phyloP scores from a whole-genome alignment of 2,797 vertebrate genomes.

The Gephyroberyx darwinii region DNA sequence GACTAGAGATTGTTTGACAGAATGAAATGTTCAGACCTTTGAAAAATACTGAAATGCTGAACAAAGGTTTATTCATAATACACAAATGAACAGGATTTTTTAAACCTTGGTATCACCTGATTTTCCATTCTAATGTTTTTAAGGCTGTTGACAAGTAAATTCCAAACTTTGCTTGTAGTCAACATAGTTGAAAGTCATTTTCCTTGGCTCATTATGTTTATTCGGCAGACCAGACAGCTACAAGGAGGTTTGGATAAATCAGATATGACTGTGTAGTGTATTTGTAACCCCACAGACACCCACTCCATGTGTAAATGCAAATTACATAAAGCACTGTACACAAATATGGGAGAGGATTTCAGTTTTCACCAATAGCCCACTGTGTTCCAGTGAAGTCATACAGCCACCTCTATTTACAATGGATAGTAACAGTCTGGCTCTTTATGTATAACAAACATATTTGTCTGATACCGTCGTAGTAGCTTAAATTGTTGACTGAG shows the following conservation, averaged over 20 bases:
- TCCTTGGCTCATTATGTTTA: conserved; percentile 42
- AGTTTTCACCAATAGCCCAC: conserved; percentile 35
- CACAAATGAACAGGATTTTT: not conserved
- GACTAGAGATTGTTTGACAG: not conserved
- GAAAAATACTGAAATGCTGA: not conserved
- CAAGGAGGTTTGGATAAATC: too few relatives aligned
- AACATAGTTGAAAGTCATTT: conserved; percentile 17
- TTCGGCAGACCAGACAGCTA: not conserved
- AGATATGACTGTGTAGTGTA: not conserved
- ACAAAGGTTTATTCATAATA: not conserved
- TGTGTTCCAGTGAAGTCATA: conserved; percentile 33
- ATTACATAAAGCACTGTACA: conserved; percentile 34
- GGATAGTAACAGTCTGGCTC: conserved; percentile 14
- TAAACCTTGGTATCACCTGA: not conserved
- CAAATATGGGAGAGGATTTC: conserved; percentile 24
- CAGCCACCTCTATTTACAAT: conserved; percentile 23
- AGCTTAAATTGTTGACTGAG: conserved; percentile 18
- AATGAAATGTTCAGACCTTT: not conserved
- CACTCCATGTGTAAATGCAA: conserved; percentile 45
- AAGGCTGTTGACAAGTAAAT: conserved; percentile 8
- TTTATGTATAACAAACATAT: conserved; percentile 48
- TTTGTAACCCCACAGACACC: not conserved
- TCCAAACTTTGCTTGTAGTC: conserved; percentile 27
- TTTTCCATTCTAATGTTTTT: conserved; percentile 23
- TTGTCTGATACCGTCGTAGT: conserved; percentile 20